Base-by-base conservation (phyloP, 2,888 invertebrate genomes). In the Hypercompe scribonia region DNA sequence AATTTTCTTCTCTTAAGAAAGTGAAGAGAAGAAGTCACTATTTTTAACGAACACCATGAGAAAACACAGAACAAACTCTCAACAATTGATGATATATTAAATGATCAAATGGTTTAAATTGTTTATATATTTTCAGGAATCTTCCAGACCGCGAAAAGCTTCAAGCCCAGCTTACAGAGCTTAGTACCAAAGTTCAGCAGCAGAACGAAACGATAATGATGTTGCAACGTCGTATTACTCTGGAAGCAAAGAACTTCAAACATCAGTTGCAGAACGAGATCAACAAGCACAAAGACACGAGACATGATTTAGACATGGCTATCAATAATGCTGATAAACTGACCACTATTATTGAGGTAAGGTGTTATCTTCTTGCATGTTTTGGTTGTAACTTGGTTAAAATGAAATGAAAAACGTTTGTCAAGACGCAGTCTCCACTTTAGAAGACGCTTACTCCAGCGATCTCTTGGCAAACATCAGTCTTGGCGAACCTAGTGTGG, bases 61-160 rank as follows among this genome's bases (percentile, higher is more conserved):
- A 54, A 24, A 54, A n/a, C 0, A 10, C 50, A 54, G 11, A 54
- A 54, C 3, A 54, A 54, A 54, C 1, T n/a, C 24, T 54, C 24
- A 50, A 10, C 24, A 54, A 11, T 54, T 13, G 28, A 58, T 13
- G 28, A 28, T 11, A 28, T 28, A 28, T n/a, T 15, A 50, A 28
- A 61, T 18, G 13, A 5, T 58, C 10, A n/a, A 58, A 28, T 28
- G 28, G 28, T 28, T 58, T 28, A 15, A 13, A 28, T 58, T 58
- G 28, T 15, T 15, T 58, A 21, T 21, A 46, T 46, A 21, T 70
- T 68, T n/a, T 7, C 73, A 97, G 97, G 84, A 97, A 97, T 86
- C 96, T 98, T 15, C 96, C 96, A 24, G 98, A 98, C 83, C 96
- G 98, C 34, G 98, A 98, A 85, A 97, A 97, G 83, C 94, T 98